A percentile compares a stretch with the other conserved stretches of the same genome.
Conservation (phyloP, 2,888 invertebrate genomes). For the Dryobotodes eremita region DNA sequence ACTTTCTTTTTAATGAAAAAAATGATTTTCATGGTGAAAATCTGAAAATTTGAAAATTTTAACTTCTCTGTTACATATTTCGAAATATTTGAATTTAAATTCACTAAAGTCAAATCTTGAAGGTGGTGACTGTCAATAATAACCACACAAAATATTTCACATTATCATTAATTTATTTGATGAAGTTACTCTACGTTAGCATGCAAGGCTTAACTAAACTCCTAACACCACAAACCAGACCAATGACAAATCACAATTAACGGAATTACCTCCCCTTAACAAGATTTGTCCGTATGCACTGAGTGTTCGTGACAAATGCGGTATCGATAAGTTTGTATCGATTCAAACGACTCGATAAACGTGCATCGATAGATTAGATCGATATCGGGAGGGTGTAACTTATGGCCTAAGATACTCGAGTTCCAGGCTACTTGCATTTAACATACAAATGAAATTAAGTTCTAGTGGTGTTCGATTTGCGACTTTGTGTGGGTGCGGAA, state of each 20-base stretch:
- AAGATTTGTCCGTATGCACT: conserved; percentile 65
- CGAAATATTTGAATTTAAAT: too few species aligned
- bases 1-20: too few species aligned
- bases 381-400: conserved; percentile 77
- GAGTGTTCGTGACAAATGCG: conserved; percentile 87
- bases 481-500: conserved; percentile 7
- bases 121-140: too few species aligned
- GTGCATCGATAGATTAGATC: conserved; percentile 87
- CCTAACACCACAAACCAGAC: conserved; percentile 5
- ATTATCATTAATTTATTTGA: neutral
- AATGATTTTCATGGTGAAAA: too few species aligned
- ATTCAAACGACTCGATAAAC: conserved; percentile 85
- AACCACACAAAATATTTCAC: neutral
- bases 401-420: conserved; percentile 75
- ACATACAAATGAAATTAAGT: conserved; percentile 70
- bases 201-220: conserved; percentile 14
- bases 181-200: neutral
- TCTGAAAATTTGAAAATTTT: too few species aligned
- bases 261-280: conserved; percentile 63
- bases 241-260: conserved; percentile 58
- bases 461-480: conserved; percentile 26
- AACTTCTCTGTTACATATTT: too few species aligned
- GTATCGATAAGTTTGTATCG: conserved; percentile 82
- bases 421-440: conserved; percentile 62
- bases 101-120: too few species aligned